phyloP scores from a whole-genome alignment of 2,113 vertebrate genomes.

The Ovibos moschatus region DNA sequence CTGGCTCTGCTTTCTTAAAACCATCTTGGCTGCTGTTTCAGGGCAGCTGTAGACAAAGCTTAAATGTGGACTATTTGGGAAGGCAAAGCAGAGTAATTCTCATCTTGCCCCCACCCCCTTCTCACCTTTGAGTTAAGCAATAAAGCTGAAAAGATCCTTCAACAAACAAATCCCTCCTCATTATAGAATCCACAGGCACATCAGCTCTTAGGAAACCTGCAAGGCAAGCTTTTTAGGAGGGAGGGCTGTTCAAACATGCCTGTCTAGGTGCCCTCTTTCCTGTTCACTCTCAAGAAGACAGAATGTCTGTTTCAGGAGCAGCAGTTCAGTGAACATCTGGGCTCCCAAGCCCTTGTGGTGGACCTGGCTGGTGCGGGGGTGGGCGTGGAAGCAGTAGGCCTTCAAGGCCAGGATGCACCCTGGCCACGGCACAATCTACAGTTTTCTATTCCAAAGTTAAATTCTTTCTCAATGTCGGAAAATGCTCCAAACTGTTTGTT shows the following conservation, averaged over 20 bases:
- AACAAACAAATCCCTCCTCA: slow-evolving; percentile 81
- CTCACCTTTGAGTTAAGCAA: slow-evolving; percentile 78
- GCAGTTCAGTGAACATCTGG: slow-evolving; percentile 1
- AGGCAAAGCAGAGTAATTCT: slow-evolving; percentile 55
- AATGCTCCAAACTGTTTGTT: neutral
- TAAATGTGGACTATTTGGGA: slow-evolving; percentile 50
- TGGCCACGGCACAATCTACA: neutral
- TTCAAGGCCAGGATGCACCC: neutral
- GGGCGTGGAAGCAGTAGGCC: neutral
- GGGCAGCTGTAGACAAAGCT: slow-evolving; percentile 53
- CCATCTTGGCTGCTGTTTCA: neutral
- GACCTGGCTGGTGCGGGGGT: neutral
- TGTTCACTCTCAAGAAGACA: slow-evolving; percentile 72
- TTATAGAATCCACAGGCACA: slow-evolving; percentile 65
- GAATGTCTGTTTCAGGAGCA: slow-evolving; percentile 48
- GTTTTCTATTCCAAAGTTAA: neutral
- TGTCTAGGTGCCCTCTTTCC: slow-evolving; percentile 71
- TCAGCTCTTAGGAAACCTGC: slow-evolving; percentile 79
- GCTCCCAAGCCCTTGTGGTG: neutral
- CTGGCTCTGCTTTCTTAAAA: neutral
- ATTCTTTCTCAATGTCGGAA: neutral
- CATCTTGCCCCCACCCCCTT: slow-evolving; percentile 61
- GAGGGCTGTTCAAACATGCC: slow-evolving; percentile 79
- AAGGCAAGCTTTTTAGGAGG: slow-evolving; percentile 72
- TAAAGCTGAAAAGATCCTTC: slow-evolving; percentile 78